phyloP scores from a whole-genome alignment of 2,113 vertebrate genomes.

The Glaucidium brasilianum region DNA sequence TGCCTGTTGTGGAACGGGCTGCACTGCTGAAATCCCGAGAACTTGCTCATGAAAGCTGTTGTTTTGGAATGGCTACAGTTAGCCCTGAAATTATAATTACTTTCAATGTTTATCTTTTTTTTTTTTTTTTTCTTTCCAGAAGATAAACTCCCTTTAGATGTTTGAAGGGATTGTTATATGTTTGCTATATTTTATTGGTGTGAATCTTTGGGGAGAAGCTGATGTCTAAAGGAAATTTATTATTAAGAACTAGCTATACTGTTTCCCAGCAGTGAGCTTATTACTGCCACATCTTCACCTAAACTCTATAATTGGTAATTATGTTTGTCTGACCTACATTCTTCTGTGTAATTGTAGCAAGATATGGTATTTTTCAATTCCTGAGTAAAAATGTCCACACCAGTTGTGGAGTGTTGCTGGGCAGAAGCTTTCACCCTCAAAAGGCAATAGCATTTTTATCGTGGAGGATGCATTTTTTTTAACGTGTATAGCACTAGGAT shows the following conservation, averaged over 20 bases:
- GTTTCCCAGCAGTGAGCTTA: conserved; percentile 37
- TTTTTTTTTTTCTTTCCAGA: neutral
- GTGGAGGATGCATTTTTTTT: neutral
- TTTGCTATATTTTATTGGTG: conserved; percentile 41
- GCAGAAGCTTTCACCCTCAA: conserved; percentile 31
- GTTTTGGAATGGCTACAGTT: neutral
- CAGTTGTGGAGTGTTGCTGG: conserved; percentile 13
- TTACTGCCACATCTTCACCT: conserved; percentile 30
- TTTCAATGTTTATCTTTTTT: neutral
- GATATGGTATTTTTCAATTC: conserved; percentile 42
- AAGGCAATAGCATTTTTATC: conserved; percentile 18
- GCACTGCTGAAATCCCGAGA: neutral
- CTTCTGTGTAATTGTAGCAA: conserved; percentile 20
- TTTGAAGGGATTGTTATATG: conserved; percentile 20
- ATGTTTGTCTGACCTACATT: conserved; percentile 62
- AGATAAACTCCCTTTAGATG: neutral
- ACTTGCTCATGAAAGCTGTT: neutral
- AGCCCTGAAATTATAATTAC: conserved; percentile 12
- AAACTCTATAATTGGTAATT: conserved; percentile 56
- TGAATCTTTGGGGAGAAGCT: conserved; percentile 46
- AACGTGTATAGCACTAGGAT: neutral
- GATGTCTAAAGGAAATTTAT: conserved; percentile 54
- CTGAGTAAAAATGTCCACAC: conserved; percentile 15
- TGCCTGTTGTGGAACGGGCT: neutral
- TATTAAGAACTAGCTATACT: conserved; percentile 41